These are phyloP conservation scores for Dallia pectoralis DNA, from an alignment of 2,797 vertebrate species.

Conservation along the genomic window DNA sequence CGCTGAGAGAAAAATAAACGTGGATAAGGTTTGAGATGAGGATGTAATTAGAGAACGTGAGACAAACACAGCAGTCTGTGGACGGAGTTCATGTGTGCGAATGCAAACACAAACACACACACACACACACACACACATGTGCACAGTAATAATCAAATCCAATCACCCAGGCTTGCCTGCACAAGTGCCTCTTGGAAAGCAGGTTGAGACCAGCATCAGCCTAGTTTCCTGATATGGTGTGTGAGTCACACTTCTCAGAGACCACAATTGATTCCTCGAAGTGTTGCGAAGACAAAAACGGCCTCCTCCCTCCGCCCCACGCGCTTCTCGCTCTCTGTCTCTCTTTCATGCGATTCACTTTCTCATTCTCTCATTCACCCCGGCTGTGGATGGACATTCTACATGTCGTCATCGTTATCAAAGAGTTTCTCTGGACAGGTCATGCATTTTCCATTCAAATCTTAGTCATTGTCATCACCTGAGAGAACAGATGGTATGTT, in stretches of 20 bases:
- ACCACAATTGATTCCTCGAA: constrained; percentile 67
- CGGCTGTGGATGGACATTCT: not conserved
- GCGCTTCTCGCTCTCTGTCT: too few relatives aligned
- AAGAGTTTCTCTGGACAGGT: too few relatives aligned
- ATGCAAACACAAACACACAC: too few relatives aligned
- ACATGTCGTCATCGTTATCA: not conserved
- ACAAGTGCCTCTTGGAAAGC: constrained; percentile 44
- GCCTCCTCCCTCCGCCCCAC: constrained; percentile 10
- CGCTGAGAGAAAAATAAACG: not conserved
- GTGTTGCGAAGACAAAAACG: constrained; percentile 56
- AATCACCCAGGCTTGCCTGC: constrained; percentile 30
- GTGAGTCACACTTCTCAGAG: constrained; percentile 75
- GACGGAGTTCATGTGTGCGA: too few relatives aligned
- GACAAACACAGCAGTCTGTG: not conserved
- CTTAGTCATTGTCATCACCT: not conserved
- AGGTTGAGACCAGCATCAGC: constrained; percentile 55
- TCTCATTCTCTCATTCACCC: constrained; percentile 50
- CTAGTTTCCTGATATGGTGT: constrained; percentile 67
- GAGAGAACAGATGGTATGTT: not conserved
- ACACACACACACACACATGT: not conserved
- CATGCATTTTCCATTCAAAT: not conserved
- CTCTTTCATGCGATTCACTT: constrained; percentile 23
- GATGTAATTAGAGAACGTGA: not conserved
- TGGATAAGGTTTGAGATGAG: constrained; percentile 11
- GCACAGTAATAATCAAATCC: too few relatives aligned